These are phyloP conservation scores for Galerucella nymphaeae DNA, from an alignment of 2,888 invertebrate species.

Conservation along the genomic window DNA sequence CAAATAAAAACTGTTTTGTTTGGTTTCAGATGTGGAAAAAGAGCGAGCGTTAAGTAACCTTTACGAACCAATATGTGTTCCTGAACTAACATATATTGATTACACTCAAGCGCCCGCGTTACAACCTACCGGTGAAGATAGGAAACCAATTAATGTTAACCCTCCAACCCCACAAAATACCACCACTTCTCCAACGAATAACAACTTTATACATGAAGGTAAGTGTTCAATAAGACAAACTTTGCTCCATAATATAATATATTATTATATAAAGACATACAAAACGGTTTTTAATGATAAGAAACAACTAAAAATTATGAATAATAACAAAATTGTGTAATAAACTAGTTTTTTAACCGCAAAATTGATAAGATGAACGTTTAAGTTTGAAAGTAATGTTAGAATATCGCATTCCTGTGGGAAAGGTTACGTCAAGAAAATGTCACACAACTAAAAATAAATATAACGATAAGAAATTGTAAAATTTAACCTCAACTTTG, in stretches of 20 bases:
- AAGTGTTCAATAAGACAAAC: conserved; percentile 56
- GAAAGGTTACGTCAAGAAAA: not conserved
- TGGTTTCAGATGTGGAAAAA: conserved; percentile 78
- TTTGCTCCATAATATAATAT: too few species aligned
- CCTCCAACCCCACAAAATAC: conserved; percentile 64
- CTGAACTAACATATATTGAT: conserved; percentile 79
- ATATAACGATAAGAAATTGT: not conserved
- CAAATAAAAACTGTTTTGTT: not conserved
- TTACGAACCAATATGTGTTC: conserved; percentile 83
- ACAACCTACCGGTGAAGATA: conserved; percentile 62
- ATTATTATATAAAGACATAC: too few species aligned
- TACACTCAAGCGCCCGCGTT: conserved; percentile 62
- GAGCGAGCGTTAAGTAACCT: conserved; percentile 79
- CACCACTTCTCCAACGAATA: conserved; percentile 54
- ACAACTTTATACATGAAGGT: conserved; percentile 70
- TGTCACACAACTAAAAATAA: not conserved
- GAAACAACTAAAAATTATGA: not conserved
- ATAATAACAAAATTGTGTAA: not conserved
- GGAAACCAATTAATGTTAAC: conserved; percentile 55
- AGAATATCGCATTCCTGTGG: not conserved
- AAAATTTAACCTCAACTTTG: not conserved
- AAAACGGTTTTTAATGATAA: not conserved
- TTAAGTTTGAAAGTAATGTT: not conserved
- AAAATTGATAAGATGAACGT: not conserved
- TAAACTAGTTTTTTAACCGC: not conserved